Base-by-base conservation (phyloP, 2,888 invertebrate genomes). In the Andrena bicolor region DNA sequence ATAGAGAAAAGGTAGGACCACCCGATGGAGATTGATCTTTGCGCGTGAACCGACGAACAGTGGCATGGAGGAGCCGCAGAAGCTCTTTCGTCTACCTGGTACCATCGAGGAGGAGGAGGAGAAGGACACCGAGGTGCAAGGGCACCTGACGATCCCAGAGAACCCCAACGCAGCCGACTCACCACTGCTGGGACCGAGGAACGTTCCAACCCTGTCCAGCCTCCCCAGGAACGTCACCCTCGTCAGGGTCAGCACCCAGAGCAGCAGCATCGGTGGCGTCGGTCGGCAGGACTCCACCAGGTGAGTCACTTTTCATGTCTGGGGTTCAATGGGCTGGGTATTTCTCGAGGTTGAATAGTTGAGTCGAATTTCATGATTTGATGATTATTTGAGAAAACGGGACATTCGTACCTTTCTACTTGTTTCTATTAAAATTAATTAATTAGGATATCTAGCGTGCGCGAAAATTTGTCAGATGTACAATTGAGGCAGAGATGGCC, bases 211-310 rank as follows among this genome's bases (percentile, higher is more conserved):
- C 2, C 75, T 78, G 58, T 86, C 92, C 20, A 90, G 86, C 69
- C 65, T 93, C 63, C 91, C 93, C 65, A 92, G 90, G 71, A 93
- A 92, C 92, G 93, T 94, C 78, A 95, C 95, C 83, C 94, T 96
- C 2, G 95, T 95, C 76, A 94, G 96, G 81, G 95, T 95, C 91
- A 95, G 95, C 13, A 96, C 96, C 0, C 95, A 95, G 74, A 95
- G 95, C 92, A 96, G 96, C 89, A 95, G 95, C 8, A 95, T 96
- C 86, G 95, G 95, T 58, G 95, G 95, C 75, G 95, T 95, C 56
- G 95, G 95, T 83, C 94, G 95, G 49, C 95, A 95, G 86, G 95
- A 95, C 86, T 95, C 95, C 80, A 95, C 95, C 94, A 95, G 95
- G 95, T 95, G 75, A 83, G 69, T 60, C 5, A 20, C 51, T 63